These are phyloP conservation scores for Fukomys damarensis DNA, from an alignment of 2,113 vertebrate species.

Conservation along the genomic window DNA sequence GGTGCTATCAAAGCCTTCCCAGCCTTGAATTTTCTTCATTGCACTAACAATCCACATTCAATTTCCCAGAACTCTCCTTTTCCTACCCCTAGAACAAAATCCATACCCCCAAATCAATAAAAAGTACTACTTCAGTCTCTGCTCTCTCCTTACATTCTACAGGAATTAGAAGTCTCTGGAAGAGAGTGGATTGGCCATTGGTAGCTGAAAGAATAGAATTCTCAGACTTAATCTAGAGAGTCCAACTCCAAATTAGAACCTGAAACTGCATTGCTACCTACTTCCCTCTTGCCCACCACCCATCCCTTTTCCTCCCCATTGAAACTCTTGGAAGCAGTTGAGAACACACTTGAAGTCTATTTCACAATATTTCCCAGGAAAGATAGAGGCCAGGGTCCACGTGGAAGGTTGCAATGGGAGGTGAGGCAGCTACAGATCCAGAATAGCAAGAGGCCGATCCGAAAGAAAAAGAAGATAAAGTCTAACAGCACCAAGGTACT, in stretches of 20 bases:
- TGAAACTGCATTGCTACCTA: not conserved
- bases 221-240: not conserved
- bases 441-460: not conserved
- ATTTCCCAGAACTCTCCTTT: not conserved
- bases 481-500: not conserved
- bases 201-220: not conserved
- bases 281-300: not conserved
- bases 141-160: not conserved
- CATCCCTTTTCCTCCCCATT: rapidly evolving
- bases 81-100: not conserved
- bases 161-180: not conserved
- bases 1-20: not conserved
- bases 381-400: not conserved
- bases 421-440: not conserved
- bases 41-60: not conserved
- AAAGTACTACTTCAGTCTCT: not conserved
- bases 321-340: not conserved
- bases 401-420: not conserved
- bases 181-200: not conserved
- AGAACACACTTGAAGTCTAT: not conserved
- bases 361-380: slow-evolving; percentile 53
- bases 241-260: not conserved
- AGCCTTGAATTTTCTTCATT: not conserved
- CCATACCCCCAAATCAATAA: not conserved
- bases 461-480: not conserved